Conservation (phyloP, 2,113 vertebrate genomes). For the Okapia johnstoni region DNA sequence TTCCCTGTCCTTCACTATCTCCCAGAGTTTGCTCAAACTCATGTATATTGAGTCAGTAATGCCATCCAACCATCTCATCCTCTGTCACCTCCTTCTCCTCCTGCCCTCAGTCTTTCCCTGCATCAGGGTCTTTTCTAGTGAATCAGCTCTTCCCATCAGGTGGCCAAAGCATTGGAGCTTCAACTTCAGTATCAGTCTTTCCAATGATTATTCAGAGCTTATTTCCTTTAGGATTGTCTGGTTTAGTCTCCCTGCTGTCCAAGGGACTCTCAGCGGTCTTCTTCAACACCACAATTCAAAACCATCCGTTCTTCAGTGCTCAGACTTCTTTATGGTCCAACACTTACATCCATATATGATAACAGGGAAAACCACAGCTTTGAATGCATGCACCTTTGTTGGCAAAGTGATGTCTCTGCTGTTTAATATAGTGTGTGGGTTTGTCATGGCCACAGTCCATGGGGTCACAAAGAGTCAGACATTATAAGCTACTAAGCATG, state of each 20-base stretch:
- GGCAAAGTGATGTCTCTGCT: not conserved
- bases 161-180: not conserved
- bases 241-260: not conserved
- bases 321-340: not conserved
- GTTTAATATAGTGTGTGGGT: not conserved
- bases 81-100: not conserved
- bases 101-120: not conserved
- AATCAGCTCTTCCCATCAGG: not conserved
- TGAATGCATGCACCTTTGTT: not conserved
- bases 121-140: not conserved
- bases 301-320: not conserved
- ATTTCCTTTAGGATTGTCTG: not conserved
- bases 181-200: not conserved
- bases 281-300: not conserved
- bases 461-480: not conserved
- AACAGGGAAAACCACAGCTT: not conserved
- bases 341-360: not conserved
- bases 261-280: not conserved
- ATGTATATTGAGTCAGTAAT: not conserved
- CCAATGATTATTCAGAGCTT: not conserved
- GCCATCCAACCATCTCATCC: not conserved
- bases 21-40: not conserved
- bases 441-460: not conserved
- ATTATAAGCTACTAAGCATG: not conserved
- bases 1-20: not conserved